Evolutionary conservation across 2,888 invertebrate species (phyloP).

Genomic region (Chymomyza amoena): DNA sequence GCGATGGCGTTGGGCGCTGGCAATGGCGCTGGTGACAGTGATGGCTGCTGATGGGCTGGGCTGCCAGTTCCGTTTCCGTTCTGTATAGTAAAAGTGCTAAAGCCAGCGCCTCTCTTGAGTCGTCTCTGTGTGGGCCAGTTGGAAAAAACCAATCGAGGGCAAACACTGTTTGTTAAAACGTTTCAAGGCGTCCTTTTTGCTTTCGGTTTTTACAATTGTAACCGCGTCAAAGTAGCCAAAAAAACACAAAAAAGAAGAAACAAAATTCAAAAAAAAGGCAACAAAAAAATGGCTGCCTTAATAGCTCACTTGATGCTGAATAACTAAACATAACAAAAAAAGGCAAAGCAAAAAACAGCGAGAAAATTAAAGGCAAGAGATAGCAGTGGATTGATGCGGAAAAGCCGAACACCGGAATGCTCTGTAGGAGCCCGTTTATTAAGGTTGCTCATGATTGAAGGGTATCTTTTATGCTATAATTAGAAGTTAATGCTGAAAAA

Average conservation of each 20-base stretch:
- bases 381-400: not conserved
- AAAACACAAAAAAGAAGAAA: not conserved
- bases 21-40: not conserved
- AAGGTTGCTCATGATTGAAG: not conserved
- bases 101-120: not conserved
- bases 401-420: not conserved
- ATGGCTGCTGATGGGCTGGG: constrained; percentile 5
- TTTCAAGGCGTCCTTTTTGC: constrained; percentile 17
- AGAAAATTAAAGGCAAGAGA: not conserved
- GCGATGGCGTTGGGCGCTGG: constrained; percentile 17
- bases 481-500: no score
- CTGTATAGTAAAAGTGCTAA: constrained; percentile 7
- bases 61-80: constrained; percentile 50
- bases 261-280: constrained; percentile 2
- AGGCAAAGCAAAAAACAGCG: not conserved
- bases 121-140: not conserved
- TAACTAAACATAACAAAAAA: not conserved
- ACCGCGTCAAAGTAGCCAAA: constrained; percentile 7
- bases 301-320: constrained; percentile 47
- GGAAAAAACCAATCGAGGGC: constrained; percentile 34
- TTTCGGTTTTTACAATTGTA: constrained; percentile 25
- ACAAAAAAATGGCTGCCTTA: constrained; percentile 27
- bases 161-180: constrained; percentile 1
- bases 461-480: no score
- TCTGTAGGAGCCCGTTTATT: not conserved